phyloP scores from a whole-genome alignment of 2,888 invertebrate genomes.

The Vesta saturnalis region DNA sequence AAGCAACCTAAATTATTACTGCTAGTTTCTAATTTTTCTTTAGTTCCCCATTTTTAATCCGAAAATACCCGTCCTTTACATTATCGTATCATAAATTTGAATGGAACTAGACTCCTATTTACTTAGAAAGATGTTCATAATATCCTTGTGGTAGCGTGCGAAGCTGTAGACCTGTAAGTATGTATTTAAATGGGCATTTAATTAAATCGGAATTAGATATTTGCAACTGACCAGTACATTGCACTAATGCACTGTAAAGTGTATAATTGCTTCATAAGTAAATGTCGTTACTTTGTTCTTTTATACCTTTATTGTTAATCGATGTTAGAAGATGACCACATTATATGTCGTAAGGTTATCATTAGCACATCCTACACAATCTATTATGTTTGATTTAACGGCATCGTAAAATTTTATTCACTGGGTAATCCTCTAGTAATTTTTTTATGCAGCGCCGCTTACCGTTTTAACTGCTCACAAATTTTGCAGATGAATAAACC shows the following conservation, averaged over 20 bases:
- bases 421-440: background rate
- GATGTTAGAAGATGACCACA: constrained; percentile 17
- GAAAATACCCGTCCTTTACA: background rate
- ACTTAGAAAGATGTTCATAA: constrained; percentile 6
- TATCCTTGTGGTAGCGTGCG: constrained; percentile 14
- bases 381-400: constrained; percentile 10
- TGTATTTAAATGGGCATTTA: constrained; percentile 27
- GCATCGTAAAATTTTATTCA: background rate
- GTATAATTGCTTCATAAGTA: constrained; percentile 28
- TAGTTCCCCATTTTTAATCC: background rate
- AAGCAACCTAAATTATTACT: background rate
- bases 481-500: background rate
- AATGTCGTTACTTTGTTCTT: constrained; percentile 15
- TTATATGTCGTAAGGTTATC: constrained; percentile 17
- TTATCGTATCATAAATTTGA: background rate
- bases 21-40: background rate
- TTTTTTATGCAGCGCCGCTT: background rate
- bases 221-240: constrained; percentile 30
- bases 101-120: background rate
- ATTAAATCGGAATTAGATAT: constrained; percentile 32
- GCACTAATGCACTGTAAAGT: constrained; percentile 24
- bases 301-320: constrained; percentile 19
- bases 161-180: constrained; percentile 24
- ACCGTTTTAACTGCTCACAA: background rate
- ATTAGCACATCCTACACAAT: constrained; percentile 20